Percentiles rank a stretch among this genome's conserved stretches.
Conservation (phyloP, 2,797 vertebrate species). For the Enteromius viviparus region DNA sequence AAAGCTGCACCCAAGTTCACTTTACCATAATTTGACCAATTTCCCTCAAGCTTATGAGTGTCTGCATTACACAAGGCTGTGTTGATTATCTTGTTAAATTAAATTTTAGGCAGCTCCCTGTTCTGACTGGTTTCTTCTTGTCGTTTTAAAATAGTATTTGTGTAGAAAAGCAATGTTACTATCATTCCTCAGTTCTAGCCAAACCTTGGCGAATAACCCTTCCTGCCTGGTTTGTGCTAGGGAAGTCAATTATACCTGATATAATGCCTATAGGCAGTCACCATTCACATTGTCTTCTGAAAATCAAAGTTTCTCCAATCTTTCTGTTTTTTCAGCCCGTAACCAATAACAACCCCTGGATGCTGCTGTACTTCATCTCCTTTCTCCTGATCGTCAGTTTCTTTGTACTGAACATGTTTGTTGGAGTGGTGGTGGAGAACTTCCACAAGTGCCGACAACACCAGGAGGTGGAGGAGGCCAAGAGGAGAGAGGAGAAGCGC, state of each 20-base stretch:
- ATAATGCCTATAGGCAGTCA: not conserved
- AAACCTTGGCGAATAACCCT: not conserved
- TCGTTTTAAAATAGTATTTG: not conserved
- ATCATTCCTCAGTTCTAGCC: not conserved
- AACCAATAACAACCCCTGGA: constrained; percentile 85
- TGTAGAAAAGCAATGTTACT: not conserved
- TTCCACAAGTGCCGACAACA: constrained; percentile 90
- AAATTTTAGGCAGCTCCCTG: not conserved
- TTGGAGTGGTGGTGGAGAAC: constrained; percentile 91
- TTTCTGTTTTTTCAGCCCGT: constrained; percentile 55
- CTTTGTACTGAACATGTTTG: constrained; percentile 92
- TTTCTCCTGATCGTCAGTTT: constrained; percentile 92
- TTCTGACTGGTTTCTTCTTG: not conserved
- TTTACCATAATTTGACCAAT: constrained; percentile 45
- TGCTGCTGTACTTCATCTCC: constrained; percentile 92
- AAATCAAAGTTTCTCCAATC: not conserved
- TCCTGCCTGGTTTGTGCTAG: not conserved
- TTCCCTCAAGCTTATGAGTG: constrained; percentile 32
- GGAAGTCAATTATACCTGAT: not conserved
- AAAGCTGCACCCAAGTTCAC: constrained; percentile 18
- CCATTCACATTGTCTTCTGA: not conserved
- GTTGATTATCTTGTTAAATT: constrained; percentile 27
- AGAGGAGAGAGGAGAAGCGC: constrained; percentile 82
- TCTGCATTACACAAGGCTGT: constrained; percentile 11
- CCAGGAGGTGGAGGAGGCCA: constrained; percentile 83